Percentiles rank a stretch among this genome's conserved stretches.
Conservation (phyloP, 2,797 vertebrate genomes). For the Acanthornis magna region DNA sequence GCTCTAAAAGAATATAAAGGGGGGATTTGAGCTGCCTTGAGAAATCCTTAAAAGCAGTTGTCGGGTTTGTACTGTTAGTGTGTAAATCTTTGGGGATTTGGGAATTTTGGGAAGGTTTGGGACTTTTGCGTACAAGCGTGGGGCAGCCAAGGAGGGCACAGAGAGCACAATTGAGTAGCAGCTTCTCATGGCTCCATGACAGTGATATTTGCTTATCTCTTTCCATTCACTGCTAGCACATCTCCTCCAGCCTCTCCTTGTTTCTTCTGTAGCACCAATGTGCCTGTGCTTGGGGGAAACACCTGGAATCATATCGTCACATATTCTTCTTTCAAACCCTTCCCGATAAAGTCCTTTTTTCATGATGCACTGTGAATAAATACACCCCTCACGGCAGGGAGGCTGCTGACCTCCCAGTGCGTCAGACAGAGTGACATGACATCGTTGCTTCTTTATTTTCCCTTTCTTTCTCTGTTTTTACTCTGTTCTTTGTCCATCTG, state of each 20-base stretch:
- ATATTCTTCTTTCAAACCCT: not conserved
- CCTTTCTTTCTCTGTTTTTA: not conserved
- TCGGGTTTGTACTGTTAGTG: not conserved
- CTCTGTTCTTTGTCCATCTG: not conserved
- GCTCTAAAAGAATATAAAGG: not conserved
- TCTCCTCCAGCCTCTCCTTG: not conserved
- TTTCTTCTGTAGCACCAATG: not conserved
- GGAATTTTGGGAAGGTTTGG: not conserved
- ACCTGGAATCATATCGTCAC: not conserved
- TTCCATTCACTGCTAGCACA: not conserved
- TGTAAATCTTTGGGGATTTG: not conserved
- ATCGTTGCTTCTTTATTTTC: not conserved
- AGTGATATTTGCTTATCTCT: not conserved
- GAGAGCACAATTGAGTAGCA: not conserved
- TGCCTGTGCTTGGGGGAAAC: not conserved
- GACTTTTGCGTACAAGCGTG: rapidly evolving
- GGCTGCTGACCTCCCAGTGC: not conserved
- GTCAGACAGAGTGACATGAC: not conserved
- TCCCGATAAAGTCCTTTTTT: not conserved
- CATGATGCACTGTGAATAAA: not conserved
- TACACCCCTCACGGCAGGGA: rapidly evolving
- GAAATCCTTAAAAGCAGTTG: not conserved
- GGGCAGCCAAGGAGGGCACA: not conserved
- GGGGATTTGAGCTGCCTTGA: not conserved
- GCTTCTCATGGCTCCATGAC: not conserved